Evolutionary conservation across 2,888 invertebrate genomes (phyloP).

Genomic region (Lasioglossum oenotherae): DNA sequence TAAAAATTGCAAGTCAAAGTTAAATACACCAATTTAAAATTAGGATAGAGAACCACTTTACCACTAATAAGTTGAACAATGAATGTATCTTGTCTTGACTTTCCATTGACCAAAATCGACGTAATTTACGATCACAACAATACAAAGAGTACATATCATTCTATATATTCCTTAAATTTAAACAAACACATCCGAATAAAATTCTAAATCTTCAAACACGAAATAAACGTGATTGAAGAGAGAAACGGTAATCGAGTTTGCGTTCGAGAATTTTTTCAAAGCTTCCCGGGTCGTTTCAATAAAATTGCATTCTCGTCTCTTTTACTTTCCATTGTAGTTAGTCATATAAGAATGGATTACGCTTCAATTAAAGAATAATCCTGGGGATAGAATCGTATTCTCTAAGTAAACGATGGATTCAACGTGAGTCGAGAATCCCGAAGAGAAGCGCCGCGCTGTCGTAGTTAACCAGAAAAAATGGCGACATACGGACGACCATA

Average conservation of each 20-base stretch:
- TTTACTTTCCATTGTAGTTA: constrained; percentile 29
- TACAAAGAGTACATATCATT: background rate
- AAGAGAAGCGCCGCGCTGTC: background rate
- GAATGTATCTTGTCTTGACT: constrained; percentile 6
- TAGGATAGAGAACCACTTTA: background rate
- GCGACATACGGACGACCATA: constrained; percentile 4
- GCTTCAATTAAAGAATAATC: constrained; percentile 49
- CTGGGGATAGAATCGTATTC: constrained; percentile 36
- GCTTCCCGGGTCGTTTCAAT: constrained; percentile 16
- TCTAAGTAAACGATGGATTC: constrained; percentile 17
- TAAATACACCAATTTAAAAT: background rate
- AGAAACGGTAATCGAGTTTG: background rate
- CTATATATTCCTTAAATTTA: background rate
- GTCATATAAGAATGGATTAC: constrained; percentile 28
- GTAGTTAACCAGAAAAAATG: constrained; percentile 31
- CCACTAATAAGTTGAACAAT: background rate
- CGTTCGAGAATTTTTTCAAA: constrained; percentile 2
- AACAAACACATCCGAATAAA: background rate
- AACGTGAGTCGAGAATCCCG: constrained; percentile 9
- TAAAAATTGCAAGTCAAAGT: background rate
- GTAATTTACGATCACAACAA: background rate
- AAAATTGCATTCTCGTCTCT: constrained; percentile 30
- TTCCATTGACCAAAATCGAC: constrained; percentile 49
- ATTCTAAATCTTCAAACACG: background rate
- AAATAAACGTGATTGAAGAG: background rate